Percentiles rank a stretch among this genome's conserved stretches.
phyloP scores from a whole-genome alignment of 2,797 vertebrate species.

The Ctenochaetus hawaiiensis region DNA sequence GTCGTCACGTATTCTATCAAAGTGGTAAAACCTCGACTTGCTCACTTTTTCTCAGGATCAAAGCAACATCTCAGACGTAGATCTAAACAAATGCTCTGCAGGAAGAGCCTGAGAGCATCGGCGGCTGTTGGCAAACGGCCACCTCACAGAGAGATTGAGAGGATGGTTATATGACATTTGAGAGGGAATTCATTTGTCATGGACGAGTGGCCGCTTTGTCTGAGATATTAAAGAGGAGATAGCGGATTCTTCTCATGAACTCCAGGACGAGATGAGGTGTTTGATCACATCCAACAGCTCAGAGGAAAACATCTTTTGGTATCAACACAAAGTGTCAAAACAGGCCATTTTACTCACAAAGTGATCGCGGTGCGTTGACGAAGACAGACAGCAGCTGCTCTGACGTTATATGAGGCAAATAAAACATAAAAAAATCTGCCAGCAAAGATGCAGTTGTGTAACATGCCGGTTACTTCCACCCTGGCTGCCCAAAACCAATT shows the following conservation, averaged over 20 bases:
- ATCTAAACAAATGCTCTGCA: too few species aligned
- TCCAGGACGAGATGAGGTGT: slow-evolving; percentile 8
- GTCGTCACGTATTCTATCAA: slow-evolving; percentile 16
- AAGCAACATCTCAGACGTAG: background rate
- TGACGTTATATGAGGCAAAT: background rate
- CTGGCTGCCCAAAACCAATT: too few species aligned
- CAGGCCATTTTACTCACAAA: background rate
- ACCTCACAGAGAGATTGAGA: background rate
- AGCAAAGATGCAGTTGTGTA: background rate
- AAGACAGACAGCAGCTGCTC: slow-evolving; percentile 1
- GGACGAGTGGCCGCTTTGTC: slow-evolving; percentile 29
- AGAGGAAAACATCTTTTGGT: background rate
- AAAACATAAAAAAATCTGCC: background rate
- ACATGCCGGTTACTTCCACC: background rate
- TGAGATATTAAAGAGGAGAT: background rate
- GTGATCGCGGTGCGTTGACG: accelerated
- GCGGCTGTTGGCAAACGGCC: background rate
- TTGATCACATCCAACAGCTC: background rate
- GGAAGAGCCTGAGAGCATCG: background rate
- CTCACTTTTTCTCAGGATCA: slow-evolving; percentile 8
- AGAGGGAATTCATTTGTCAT: slow-evolving; percentile 28
- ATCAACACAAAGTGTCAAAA: background rate
- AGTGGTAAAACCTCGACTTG: background rate
- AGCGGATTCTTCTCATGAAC: slow-evolving; percentile 4
- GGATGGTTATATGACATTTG: background rate